A percentile compares a stretch with the other conserved stretches of the same genome.
These are phyloP conservation scores for Dryococelus australis DNA, from an alignment of 2,888 invertebrate species.

Conservation along the genomic window DNA sequence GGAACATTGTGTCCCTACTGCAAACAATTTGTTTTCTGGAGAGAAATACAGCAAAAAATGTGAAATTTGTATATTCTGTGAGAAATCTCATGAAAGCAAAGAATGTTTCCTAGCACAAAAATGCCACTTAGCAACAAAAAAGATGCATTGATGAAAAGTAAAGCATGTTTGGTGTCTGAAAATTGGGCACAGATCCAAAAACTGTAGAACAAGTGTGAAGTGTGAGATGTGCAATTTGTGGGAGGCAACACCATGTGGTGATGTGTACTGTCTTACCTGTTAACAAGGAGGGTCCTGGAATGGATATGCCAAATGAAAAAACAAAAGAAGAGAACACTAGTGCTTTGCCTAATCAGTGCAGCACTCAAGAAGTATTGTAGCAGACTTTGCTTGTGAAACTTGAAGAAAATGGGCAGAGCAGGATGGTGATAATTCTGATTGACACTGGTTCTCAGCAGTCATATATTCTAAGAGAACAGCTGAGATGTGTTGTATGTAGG, in stretches of 20 bases:
- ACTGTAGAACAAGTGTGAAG: neutral
- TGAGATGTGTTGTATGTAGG: too few species aligned
- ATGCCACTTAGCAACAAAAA: neutral
- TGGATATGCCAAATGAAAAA: neutral
- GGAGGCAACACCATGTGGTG: too few species aligned
- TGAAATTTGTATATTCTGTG: neutral
- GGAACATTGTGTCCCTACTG: neutral
- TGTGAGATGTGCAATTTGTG: too few species aligned
- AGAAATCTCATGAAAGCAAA: neutral
- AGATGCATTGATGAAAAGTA: neutral
- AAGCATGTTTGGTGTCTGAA: too few species aligned
- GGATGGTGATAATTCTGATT: too few species aligned
- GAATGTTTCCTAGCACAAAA: neutral
- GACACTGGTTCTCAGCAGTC: constrained; percentile 2
- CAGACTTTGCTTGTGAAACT: too few species aligned
- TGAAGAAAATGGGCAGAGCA: too few species aligned
- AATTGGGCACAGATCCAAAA: neutral
- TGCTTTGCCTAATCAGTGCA: neutral
- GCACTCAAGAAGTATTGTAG: too few species aligned
- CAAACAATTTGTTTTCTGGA: neutral
- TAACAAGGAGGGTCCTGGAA: too few species aligned
- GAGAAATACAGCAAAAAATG: neutral
- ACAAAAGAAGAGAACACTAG: neutral
- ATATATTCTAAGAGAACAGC: neutral
- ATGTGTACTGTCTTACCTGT: too few species aligned